Evolutionary conservation across 1,140 invertebrate species (phyloP).

Genomic region (Macrobrachium nipponense): DNA sequence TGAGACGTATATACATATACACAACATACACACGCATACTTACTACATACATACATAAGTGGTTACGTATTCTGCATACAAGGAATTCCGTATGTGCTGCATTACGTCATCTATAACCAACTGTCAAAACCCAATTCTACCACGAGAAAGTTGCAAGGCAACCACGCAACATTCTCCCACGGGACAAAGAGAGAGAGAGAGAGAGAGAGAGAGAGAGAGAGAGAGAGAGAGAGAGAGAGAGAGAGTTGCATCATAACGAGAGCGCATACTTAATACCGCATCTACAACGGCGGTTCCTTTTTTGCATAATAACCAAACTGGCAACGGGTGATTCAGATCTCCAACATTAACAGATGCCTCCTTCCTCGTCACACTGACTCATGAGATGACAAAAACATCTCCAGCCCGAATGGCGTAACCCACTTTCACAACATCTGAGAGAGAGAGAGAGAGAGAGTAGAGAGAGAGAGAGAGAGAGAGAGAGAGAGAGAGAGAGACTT

Average conservation of each 20-base stretch:
- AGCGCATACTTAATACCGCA: neutral
- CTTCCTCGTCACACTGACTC: too few relatives aligned
- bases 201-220: neutral
- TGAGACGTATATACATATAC: too few relatives aligned
- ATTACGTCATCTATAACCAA: neutral
- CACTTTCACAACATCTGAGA: too few relatives aligned
- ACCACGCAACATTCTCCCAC: too few relatives aligned
- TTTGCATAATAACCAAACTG: neutral
- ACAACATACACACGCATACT: too few relatives aligned
- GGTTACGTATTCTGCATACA: too few relatives aligned
- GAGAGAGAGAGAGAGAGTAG: constrained; percentile 13
- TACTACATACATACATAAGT: too few relatives aligned
- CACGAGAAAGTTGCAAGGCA: constrained; percentile 1
- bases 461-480: constrained; percentile 18
- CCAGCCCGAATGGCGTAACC: too few relatives aligned
- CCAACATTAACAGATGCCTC: too few relatives aligned
- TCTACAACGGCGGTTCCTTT: neutral
- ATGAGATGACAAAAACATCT: too few relatives aligned
- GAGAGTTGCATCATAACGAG: neutral
- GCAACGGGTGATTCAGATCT: too few relatives aligned
- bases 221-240: constrained; percentile 20
- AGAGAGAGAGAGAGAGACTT: constrained; percentile 1
- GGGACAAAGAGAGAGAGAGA: neutral
- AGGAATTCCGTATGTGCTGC: too few relatives aligned
- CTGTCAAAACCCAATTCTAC: neutral